Conservation (phyloP, 2,797 vertebrate genomes). For the Craterocephalus amniculus region DNA sequence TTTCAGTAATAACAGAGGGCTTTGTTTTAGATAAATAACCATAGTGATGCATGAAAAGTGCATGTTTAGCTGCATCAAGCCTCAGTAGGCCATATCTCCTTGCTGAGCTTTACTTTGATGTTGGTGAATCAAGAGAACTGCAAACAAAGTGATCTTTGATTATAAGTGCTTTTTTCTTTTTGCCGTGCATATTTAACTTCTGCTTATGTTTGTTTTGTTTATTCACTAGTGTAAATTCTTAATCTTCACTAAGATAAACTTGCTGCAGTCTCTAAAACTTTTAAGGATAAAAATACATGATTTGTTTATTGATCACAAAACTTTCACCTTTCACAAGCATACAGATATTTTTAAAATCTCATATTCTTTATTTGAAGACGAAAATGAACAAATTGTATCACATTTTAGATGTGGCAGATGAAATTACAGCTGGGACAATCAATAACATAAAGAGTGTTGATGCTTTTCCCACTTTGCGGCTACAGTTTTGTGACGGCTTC, state of each 20-base stretch:
- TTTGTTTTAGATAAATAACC: constrained; percentile 9
- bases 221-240: constrained; percentile 30
- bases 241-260: constrained; percentile 15
- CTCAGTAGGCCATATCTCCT: constrained; percentile 22
- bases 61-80: constrained; percentile 6
- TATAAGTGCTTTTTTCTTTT: constrained; percentile 6
- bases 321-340: constrained; percentile 50
- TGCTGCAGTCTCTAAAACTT: constrained; percentile 28
- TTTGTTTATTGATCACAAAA: constrained; percentile 30
- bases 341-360: constrained; percentile 51
- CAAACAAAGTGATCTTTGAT: constrained; percentile 43
- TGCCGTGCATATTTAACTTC: constrained; percentile 28
- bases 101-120: constrained; percentile 12
- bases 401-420: constrained; percentile 67
- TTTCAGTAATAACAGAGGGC: neutral
- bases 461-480: constrained; percentile 70
- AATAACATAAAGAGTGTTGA: constrained; percentile 71
- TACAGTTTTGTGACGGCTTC: constrained; percentile 76
- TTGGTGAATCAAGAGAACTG: constrained; percentile 39
- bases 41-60: neutral
- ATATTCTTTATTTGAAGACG: constrained; percentile 67
- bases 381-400: constrained; percentile 74
- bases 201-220: constrained; percentile 35
- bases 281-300: constrained; percentile 20
- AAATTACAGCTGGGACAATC: constrained; percentile 79